phyloP scores from a whole-genome alignment of 92 coral and sea anemone species.

The Epizoanthus stellaris region DNA sequence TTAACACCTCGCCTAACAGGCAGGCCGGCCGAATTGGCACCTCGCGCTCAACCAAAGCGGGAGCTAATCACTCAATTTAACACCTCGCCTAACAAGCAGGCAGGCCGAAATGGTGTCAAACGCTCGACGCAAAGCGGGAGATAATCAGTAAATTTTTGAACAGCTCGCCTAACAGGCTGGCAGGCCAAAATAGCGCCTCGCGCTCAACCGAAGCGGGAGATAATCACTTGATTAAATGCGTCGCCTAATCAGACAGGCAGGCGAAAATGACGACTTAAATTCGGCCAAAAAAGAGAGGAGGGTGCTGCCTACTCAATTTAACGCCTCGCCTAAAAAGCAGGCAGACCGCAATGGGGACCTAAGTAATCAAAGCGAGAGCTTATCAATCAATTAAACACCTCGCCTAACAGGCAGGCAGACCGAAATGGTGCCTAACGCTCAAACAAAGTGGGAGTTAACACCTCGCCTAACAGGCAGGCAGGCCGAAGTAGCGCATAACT shows the following conservation, averaged over 20 bases:
- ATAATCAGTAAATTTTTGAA: neutral
- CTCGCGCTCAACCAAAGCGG: neutral
- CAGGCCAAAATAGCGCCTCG: neutral
- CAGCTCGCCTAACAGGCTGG: neutral
- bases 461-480: neutral
- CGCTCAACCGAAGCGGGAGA: neutral
- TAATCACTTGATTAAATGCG: neutral
- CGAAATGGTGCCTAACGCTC: too few species aligned
- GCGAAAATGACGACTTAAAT: neutral
- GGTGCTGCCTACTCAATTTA: neutral
- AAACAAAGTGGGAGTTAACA: too few species aligned
- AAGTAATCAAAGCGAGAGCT: too few species aligned
- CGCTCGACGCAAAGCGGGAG: neutral
- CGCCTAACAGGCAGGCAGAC: too few species aligned
- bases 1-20: neutral
- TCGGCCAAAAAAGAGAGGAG: neutral
- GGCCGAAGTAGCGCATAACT: too few species aligned
- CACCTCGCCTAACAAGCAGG: neutral
- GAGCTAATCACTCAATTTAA: neutral
- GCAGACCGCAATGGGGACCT: too few species aligned
- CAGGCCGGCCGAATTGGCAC: neutral
- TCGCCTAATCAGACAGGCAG: neutral
- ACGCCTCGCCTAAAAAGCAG: too few species aligned
- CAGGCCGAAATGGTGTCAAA: neutral
- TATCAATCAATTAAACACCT: too few species aligned